Evolutionary conservation across 2,797 vertebrate genomes (phyloP).

Genomic region (Crypturellus tataupa): DNA sequence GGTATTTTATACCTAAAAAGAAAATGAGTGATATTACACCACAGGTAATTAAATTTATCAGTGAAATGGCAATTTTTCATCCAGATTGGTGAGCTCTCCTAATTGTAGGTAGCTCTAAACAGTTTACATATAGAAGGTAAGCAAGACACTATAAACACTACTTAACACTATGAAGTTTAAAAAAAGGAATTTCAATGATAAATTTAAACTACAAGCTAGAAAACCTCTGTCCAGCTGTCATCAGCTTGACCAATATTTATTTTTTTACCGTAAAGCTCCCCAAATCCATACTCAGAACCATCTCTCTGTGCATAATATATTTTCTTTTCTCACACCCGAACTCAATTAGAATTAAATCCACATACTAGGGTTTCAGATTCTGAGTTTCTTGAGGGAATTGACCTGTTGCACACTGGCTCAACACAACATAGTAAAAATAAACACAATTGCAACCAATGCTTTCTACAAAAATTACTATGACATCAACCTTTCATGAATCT

Average conservation of each 20-base stretch:
- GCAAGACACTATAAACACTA: too few species aligned
- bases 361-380: background rate
- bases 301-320: background rate
- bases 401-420: background rate
- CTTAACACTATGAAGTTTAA: background rate
- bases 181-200: background rate
- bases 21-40: background rate
- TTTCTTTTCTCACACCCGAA: background rate
- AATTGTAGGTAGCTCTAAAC: background rate
- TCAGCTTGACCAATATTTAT: background rate
- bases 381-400: background rate
- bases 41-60: background rate
- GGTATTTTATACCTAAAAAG: background rate
- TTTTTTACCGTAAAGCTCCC: background rate
- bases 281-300: fast-evolving
- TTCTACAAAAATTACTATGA: background rate
- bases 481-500: background rate
- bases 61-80: background rate
- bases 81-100: background rate
- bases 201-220: background rate
- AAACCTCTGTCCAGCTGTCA: background rate
- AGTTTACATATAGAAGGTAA: background rate
- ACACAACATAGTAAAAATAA: background rate
- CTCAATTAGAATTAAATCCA: background rate
- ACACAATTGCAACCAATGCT: background rate